phyloP scores from a whole-genome alignment of 37 sponge, comb jelly and placozoan genomes.

The Haliclona indistincta region DNA sequence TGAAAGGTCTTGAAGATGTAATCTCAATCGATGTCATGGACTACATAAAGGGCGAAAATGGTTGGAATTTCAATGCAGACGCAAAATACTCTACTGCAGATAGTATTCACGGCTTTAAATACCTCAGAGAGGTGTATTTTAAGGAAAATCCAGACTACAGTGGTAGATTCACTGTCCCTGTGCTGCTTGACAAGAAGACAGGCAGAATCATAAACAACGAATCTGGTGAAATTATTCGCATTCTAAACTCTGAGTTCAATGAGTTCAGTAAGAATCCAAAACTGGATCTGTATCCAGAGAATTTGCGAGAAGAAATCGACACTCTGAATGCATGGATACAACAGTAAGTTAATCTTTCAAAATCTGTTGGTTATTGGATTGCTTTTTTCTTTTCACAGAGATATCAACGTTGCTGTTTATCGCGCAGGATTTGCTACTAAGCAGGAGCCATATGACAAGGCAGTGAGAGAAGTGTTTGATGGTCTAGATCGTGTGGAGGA shows the following conservation, averaged over 20 bases:
- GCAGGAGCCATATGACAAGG: constrained; percentile 87
- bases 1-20: constrained; percentile 88
- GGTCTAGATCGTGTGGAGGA: constrained; percentile 84
- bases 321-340: constrained; percentile 86
- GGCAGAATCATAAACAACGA: constrained; percentile 88
- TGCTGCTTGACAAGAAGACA: constrained; percentile 81
- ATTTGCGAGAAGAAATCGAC: constrained; percentile 77
- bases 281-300: constrained; percentile 81
- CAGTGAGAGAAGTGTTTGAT: constrained; percentile 81
- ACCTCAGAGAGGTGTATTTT: constrained; percentile 76
- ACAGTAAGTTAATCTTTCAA: too few species aligned
- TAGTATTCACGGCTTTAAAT: constrained; percentile 65
- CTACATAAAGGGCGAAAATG: constrained; percentile 54
- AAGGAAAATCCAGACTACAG: constrained; percentile 52
- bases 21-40: constrained; percentile 77
- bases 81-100: constrained; percentile 61
- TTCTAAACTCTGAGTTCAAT: constrained; percentile 88
- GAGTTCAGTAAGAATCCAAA: constrained; percentile 67
- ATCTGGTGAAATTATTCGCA: constrained; percentile 88
- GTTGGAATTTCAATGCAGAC: constrained; percentile 78
- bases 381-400: constrained; percentile 17
- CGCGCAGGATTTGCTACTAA: constrained; percentile 85
- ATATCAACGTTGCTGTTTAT: constrained; percentile 93
- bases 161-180: constrained; percentile 86
- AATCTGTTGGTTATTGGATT: not conserved